Base-by-base conservation (phyloP, 2,797 vertebrate species). In the Rhynchonycteris naso region DNA sequence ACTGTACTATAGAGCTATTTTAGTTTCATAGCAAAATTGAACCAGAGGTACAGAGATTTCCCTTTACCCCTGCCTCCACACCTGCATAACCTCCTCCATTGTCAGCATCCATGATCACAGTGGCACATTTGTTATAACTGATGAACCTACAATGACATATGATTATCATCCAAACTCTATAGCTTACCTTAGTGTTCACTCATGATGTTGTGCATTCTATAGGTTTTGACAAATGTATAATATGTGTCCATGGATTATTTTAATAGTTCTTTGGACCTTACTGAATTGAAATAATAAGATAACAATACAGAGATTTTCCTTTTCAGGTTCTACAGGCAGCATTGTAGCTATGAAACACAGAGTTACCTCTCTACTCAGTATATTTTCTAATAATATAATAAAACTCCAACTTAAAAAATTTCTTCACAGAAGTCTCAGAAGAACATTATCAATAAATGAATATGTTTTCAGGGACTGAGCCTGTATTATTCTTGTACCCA, bases 1-100 rank as follows among this genome's bases (percentile, higher is more conserved):
- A 69, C 47, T 74, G 92, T 43, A 74, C 26, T 81, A 90, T 26
- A 66, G 68, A 81, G 26, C 5, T 80, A 26, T 79, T 92, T 85
- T 69, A 81, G 59, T 58, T 72, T 93, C 47, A 38, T 10, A 65
- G 74, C 0, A 61, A 82, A 88, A 59, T 2, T 15, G 58, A 96
- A 56, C 35, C 35, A 43, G 81, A 90, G 68, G 38, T 8, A 12
- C 28, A 88, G 28, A 56, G 8, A 61, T 65, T 75, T 18, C 54
- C 38, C 19, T 22, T 50, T 15, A 52, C 15, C 56, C 68, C 66
- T 5, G 8, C 13, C 8, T 5, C 9, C 10, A 19, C 18, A 14
- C 12, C 10, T 0, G 10, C 22, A 21, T 1, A 10, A 4, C 30
- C 18, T 69, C 38, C 16, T 7, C 28, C 4, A 22, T 1, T 14